Evolutionary conservation across 2,113 vertebrate species (phyloP).

Genomic region (Odobenus rosmarus): DNA sequence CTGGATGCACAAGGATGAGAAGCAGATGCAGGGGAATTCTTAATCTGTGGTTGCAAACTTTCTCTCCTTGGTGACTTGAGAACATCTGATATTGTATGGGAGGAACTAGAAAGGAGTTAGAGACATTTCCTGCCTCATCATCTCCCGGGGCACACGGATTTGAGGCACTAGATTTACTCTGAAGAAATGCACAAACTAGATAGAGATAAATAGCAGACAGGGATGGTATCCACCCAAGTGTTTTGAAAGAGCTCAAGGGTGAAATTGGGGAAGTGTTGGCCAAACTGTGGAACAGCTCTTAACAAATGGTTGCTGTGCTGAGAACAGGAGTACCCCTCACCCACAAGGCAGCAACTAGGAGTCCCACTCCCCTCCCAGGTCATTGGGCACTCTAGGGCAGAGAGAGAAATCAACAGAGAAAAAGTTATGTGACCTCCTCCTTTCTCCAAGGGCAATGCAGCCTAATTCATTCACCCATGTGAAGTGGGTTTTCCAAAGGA

Average conservation of each 20-base stretch:
- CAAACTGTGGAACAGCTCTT: neutral
- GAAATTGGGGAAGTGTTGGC: conserved; percentile 7
- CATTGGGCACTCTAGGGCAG: neutral
- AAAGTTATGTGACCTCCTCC: neutral
- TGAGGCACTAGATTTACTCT: neutral
- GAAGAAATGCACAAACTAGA: neutral
- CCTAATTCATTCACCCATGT: accelerated
- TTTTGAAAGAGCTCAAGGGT: conserved; percentile 45
- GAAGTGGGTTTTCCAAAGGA: neutral
- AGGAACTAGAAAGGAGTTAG: neutral
- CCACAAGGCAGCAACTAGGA: neutral
- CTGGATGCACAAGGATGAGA: neutral
- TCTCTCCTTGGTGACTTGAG: neutral
- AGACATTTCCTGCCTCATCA: no score
- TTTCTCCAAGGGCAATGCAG: neutral
- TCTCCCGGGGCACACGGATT: neutral
- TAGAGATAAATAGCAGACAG: neutral
- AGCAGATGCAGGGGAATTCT: neutral
- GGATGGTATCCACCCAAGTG: neutral
- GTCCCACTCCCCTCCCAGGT: no score
- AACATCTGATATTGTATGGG: neutral
- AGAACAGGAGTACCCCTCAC: neutral
- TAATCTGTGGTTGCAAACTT: neutral
- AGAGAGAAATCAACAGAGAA: neutral
- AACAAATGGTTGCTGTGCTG: neutral